A percentile compares a stretch with the other conserved stretches of the same genome.
Conservation (phyloP, 1,140 invertebrate species). For the Centruroides sculpturatus region DNA sequence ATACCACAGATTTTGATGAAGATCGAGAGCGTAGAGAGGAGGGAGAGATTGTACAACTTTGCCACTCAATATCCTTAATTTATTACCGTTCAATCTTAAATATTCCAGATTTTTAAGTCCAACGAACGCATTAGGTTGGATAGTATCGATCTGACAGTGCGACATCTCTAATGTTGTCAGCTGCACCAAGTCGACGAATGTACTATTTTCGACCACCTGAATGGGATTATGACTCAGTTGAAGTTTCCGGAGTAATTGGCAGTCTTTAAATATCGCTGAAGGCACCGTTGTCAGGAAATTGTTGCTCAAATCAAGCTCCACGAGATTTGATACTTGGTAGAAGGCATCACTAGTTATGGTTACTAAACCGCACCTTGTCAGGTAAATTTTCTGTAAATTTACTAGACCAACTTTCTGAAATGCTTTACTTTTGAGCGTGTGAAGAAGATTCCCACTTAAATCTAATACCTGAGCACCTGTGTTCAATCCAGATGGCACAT, state of each 20-base stretch:
- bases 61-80: slow-evolving; percentile 40
- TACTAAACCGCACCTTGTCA: slow-evolving; percentile 61
- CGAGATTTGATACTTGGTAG: slow-evolving; percentile 24
- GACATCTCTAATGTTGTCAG: slow-evolving; percentile 55
- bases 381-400: slow-evolving; percentile 70
- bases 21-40: slow-evolving; percentile 24
- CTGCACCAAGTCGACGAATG: slow-evolving; percentile 49
- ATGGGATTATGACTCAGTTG: slow-evolving; percentile 57
- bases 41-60: slow-evolving; percentile 19
- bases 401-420: slow-evolving; percentile 61
- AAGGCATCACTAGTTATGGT: slow-evolving; percentile 52
- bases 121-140: slow-evolving; percentile 48
- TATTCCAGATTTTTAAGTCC: slow-evolving; percentile 59
- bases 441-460: slow-evolving; percentile 68
- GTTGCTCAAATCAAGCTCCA: slow-evolving; percentile 60
- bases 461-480: slow-evolving; percentile 78
- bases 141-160: slow-evolving; percentile 44
- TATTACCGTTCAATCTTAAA: slow-evolving; percentile 66
- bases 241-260: slow-evolving; percentile 56
- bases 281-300: slow-evolving; percentile 51
- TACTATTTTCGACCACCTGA: slow-evolving; percentile 45
- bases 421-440: slow-evolving; percentile 58
- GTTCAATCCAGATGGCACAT: slow-evolving; percentile 65
- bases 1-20: slow-evolving; percentile 75
- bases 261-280: slow-evolving; percentile 48